A percentile compares a stretch with the other conserved stretches of the same genome.
Evolutionary conservation across 1,140 invertebrate genomes (phyloP).

Genomic region (Papilio helenus): DNA sequence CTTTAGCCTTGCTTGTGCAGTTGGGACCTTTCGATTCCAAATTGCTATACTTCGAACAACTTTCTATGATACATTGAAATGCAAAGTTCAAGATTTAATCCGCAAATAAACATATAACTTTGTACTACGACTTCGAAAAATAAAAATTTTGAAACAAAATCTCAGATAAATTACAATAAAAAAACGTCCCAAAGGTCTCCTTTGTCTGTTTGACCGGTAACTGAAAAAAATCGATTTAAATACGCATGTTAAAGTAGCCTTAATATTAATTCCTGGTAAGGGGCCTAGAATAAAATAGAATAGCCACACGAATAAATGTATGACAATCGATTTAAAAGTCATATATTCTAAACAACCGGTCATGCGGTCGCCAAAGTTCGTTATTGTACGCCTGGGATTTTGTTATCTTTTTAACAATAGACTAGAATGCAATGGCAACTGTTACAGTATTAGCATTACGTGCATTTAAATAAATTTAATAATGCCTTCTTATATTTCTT

Average conservation of each 20-base stretch:
- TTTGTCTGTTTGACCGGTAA: too few relatives aligned
- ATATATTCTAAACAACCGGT: not conserved
- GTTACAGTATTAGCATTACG: not conserved
- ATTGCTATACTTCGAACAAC: not conserved
- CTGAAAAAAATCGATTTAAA: not conserved
- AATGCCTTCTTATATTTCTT: not conserved
- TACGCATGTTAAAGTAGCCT: not conserved
- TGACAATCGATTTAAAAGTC: not conserved
- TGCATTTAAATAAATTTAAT: not conserved
- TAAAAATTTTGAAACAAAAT: not conserved
- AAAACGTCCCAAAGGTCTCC: too few relatives aligned
- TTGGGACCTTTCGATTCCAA: conserved; percentile 12
- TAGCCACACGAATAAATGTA: not conserved
- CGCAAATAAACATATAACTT: not conserved
- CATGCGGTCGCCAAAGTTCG: conserved; percentile 5
- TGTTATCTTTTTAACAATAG: not conserved
- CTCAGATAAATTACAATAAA: too few relatives aligned
- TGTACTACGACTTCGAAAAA: too few relatives aligned
- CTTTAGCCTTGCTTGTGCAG: not conserved
- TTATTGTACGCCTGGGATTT: conserved; percentile 3
- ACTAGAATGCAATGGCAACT: not conserved
- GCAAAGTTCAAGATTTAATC: not conserved
- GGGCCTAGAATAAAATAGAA: not conserved
- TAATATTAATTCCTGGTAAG: not conserved
- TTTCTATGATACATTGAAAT: not conserved